Evolutionary conservation across 2,797 vertebrate species (phyloP).

Genomic region (Orientallactaga sibirica): DNA sequence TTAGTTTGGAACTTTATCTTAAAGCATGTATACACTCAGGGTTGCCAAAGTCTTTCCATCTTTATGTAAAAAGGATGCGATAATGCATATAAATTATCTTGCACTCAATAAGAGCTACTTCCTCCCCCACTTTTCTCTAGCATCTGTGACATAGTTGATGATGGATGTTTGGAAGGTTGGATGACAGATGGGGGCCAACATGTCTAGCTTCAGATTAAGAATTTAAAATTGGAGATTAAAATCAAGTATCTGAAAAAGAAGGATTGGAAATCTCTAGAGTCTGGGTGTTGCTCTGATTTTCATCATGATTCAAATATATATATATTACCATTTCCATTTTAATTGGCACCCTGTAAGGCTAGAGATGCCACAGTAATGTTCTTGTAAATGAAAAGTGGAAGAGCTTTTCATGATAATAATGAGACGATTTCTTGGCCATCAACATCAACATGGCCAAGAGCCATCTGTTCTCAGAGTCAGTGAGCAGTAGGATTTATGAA

Average conservation of each 20-base stretch:
- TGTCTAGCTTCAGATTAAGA: conserved; percentile 75
- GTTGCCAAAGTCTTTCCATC: conserved; percentile 81
- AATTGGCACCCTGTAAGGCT: conserved; percentile 59
- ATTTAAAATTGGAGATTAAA: conserved; percentile 80
- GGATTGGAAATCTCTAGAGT: conserved; percentile 38
- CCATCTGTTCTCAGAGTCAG: conserved; percentile 76
- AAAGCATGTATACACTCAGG: conserved; percentile 60
- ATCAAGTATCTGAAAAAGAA: conserved; percentile 63
- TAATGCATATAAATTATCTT: conserved; percentile 81
- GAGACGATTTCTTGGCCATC: conserved; percentile 75
- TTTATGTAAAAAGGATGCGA: conserved; percentile 80
- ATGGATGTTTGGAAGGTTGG: conserved; percentile 78
- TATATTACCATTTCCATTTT: conserved; percentile 55
- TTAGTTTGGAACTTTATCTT: conserved; percentile 74
- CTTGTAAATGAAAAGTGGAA: conserved; percentile 63
- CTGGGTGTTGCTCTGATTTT: conserved; percentile 53
- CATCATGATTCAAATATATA: conserved; percentile 58
- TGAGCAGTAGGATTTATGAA: conserved; percentile 73
- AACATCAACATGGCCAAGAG: conserved; percentile 66
- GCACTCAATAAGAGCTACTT: conserved; percentile 71
- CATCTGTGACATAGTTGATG: conserved; percentile 81
- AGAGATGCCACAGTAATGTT: conserved; percentile 52
- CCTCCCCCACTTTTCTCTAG: conserved; percentile 68
- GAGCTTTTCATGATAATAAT: conserved; percentile 64
- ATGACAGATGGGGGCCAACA: conserved; percentile 83